phyloP scores from a whole-genome alignment of 2,113 vertebrate species.

The Mastomys coucha region DNA sequence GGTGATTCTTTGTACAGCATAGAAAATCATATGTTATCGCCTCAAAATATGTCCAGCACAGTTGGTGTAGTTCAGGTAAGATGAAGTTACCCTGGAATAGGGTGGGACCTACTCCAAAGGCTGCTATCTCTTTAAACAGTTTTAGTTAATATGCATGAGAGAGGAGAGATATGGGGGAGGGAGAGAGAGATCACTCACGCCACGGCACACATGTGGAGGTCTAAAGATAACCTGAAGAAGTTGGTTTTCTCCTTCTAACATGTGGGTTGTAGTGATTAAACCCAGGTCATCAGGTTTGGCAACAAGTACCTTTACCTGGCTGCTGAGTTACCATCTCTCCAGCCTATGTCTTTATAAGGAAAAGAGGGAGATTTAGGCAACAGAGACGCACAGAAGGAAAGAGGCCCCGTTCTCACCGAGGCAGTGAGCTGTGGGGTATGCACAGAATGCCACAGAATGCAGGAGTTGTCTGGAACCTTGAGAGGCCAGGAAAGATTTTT shows the following conservation, averaged over 20 bases:
- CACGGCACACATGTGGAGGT: neutral
- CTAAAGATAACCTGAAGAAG: neutral
- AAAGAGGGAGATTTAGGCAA: neutral
- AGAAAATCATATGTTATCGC: neutral
- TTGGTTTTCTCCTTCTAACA: neutral
- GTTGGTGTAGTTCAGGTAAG: neutral
- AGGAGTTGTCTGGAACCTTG: neutral
- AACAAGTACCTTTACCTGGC: neutral
- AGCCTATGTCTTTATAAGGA: neutral
- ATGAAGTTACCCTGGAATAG: neutral
- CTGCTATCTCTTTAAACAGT: neutral
- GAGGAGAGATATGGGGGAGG: neutral
- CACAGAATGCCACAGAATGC: neutral
- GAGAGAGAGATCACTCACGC: neutral
- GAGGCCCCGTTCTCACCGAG: neutral
- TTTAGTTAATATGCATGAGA: neutral
- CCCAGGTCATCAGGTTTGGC: neutral
- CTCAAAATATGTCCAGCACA: neutral
- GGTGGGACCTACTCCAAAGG: neutral
- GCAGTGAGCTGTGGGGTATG: neutral
- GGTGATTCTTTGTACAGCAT: neutral
- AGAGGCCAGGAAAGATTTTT: neutral
- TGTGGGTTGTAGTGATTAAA: neutral
- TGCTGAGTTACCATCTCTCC: neutral
- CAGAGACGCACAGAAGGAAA: neutral